These are phyloP conservation scores for Zonitis immaculata DNA, from an alignment of 2,888 invertebrate genomes.

Conservation along the genomic window DNA sequence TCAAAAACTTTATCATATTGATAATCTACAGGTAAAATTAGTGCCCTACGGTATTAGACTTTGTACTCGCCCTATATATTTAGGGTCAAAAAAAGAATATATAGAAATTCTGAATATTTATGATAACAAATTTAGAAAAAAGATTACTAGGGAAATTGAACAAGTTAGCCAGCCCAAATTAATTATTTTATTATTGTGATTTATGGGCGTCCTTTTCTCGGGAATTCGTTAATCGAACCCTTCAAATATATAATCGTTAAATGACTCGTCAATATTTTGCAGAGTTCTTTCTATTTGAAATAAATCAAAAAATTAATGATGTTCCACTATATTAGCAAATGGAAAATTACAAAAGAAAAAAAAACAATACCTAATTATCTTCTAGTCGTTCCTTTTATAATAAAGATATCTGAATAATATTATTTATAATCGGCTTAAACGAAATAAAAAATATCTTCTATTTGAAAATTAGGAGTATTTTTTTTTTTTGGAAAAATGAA, in stretches of 20 bases:
- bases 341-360: not conserved
- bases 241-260: not conserved
- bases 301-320: not conserved
- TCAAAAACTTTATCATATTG: too few species aligned
- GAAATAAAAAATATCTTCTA: constrained; percentile 7
- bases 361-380: not conserved
- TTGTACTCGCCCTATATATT: too few species aligned
- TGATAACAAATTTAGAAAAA: too few species aligned
- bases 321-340: not conserved
- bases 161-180: too few species aligned
- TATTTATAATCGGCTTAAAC: constrained; percentile 25
- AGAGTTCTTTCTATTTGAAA: not conserved
- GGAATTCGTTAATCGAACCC: not conserved
- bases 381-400: constrained; percentile 6
- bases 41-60: too few species aligned
- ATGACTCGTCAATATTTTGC: constrained; percentile 1
- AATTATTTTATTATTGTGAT: too few species aligned
- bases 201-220: not conserved
- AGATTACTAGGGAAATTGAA: too few species aligned
- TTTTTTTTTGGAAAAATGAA: too few species aligned
- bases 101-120: too few species aligned
- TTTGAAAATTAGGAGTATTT: constrained; percentile 14
- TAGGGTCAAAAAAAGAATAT: too few species aligned
- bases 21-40: too few species aligned
- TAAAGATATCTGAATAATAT: constrained; percentile 27